phyloP scores from a whole-genome alignment of 2,113 vertebrate species.

The Sarotherodon lohbergeri region DNA sequence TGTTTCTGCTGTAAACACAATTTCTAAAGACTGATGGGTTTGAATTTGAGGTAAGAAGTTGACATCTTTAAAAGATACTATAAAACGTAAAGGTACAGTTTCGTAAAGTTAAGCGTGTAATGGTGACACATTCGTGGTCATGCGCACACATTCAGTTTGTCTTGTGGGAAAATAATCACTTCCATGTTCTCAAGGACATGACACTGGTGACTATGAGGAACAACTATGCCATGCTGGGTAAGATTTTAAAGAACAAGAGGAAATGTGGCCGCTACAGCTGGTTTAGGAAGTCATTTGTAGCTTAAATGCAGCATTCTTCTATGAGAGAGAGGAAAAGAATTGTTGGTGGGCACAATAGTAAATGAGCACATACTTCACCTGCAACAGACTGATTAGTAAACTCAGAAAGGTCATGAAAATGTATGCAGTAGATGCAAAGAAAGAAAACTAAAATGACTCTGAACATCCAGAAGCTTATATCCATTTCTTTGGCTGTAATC shows the following conservation, averaged over 20 bases:
- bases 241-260: not conserved
- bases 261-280: not conserved
- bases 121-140: not conserved
- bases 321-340: not conserved
- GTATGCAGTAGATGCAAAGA: not conserved
- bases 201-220: not conserved
- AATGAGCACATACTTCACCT: not conserved
- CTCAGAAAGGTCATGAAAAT: not conserved
- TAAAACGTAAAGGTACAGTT: conserved; percentile 3
- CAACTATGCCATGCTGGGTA: not conserved
- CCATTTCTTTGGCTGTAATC: not conserved
- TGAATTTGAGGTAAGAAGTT: not conserved
- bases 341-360: not conserved
- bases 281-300: not conserved
- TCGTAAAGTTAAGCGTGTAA: not conserved
- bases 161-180: conserved; percentile 12
- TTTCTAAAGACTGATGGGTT: not conserved
- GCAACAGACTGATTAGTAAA: not conserved
- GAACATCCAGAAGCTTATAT: not conserved
- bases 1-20: not conserved
- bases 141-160: not conserved
- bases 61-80: not conserved
- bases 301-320: not conserved
- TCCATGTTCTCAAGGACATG: not conserved
- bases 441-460: not conserved